Evolutionary conservation across 2,113 vertebrate genomes (phyloP), one percentile per base, ranked within the genome.

Genomic region (Thomomys bottae): DNA sequence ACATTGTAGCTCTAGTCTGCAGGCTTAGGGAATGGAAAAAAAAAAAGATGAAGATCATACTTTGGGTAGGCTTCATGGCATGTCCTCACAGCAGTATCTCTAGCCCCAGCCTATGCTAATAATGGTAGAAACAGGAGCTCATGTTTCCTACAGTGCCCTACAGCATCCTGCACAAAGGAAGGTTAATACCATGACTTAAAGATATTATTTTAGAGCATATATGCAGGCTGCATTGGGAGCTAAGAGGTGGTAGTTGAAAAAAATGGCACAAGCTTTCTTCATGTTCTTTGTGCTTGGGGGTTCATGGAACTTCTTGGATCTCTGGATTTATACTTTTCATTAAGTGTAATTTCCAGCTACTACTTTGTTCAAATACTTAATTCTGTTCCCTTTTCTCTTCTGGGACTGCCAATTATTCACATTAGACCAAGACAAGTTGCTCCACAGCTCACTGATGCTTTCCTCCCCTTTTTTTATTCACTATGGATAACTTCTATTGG

Each of bases 331-430:
- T 32, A 71, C 32, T 80, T 73, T 34, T 40, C 34, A 75, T 67
- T 18, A 67, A 70, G 1, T 89, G 28, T 85, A 42, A 67, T 82
- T 67, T 45, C 6, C 57, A 77, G 80, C 30, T 59, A 89, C 79
- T 79, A 42, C 57, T 73, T 89, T n/a, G 30, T 93, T 88, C n/a
- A 64, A 84, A 59, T n/a, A 73, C 45, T 57, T 40, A 54, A 54
- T 54, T 54, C 12, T 12, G n/a, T 79, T 72, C 63, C 40, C 21
- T 15, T n/a, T 21, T 10, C 21, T 68, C 14, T 68, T 76, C 59
- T 32, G 36, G 45, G 7, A 77, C 14, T 68, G 49, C 24, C 67
- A 68, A 32, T 54, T 45, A 68, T 14, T 45, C 8, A 8, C 18
- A 67, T 75, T 42, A 82, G 63, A 11, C 61, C 30, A 42, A 54